phyloP scores from a whole-genome alignment of 2,888 invertebrate species.

The Ctenicera cuprea region DNA sequence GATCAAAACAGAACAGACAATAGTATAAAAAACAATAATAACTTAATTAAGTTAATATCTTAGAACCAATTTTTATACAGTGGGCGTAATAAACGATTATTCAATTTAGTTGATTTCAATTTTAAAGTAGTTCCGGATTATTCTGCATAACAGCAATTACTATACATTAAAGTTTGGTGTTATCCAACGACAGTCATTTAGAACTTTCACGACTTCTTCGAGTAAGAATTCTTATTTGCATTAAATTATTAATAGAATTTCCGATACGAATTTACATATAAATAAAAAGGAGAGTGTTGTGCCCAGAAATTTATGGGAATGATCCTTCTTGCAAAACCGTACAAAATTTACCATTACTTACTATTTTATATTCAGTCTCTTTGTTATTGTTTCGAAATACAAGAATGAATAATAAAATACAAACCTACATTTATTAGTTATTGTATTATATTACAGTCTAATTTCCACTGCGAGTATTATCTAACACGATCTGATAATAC shows the following conservation, averaged over 20 bases:
- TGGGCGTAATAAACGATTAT: background rate
- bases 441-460: too few species aligned
- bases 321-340: too few species aligned
- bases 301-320: background rate
- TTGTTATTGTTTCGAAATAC: background rate
- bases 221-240: constrained; percentile 6
- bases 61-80: background rate
- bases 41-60: background rate
- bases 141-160: background rate
- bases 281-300: background rate
- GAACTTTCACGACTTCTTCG: constrained; percentile 8
- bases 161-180: background rate
- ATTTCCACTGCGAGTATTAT: too few species aligned
- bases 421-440: too few species aligned
- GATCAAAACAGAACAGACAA: too few species aligned
- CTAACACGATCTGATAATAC: too few species aligned
- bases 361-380: background rate
- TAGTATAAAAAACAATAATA: constrained; percentile 5
- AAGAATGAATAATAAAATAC: too few species aligned
- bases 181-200: constrained; percentile 14
- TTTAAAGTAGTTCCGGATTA: constrained; percentile 3
- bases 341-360: too few species aligned
- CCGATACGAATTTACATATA: constrained; percentile 6
- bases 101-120: constrained; percentile 10
- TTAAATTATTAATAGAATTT: constrained; percentile 21